Conservation (phyloP, 2,888 invertebrate species). For the Ornithoptera priamus region DNA sequence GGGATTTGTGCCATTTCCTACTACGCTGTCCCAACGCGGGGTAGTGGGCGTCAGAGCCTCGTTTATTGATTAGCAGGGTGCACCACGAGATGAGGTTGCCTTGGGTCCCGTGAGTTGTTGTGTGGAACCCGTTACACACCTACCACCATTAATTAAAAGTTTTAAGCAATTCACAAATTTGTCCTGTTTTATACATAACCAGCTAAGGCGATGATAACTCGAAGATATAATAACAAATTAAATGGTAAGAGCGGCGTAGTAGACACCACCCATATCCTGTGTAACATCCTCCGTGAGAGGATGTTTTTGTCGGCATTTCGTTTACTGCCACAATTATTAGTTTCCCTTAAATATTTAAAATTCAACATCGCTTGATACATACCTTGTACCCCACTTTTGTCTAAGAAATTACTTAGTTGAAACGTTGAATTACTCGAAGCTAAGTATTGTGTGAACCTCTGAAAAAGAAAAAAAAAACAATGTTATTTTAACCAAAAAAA, state of each 20-base stretch:
- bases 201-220: neutral
- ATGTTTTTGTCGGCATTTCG: conserved; percentile 11
- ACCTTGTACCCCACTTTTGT: conserved; percentile 99
- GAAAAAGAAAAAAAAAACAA: conserved; percentile 67
- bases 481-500: neutral
- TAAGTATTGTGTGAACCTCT: conserved; percentile 99
- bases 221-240: neutral
- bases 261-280: conserved; percentile 5
- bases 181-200: too few relatives aligned
- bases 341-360: conserved; percentile 2
- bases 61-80: too few relatives aligned
- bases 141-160: too few relatives aligned
- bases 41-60: too few relatives aligned
- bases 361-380: conserved; percentile 56
- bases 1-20: too few relatives aligned
- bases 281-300: conserved; percentile 14
- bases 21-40: too few relatives aligned
- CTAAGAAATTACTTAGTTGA: conserved; percentile 98
- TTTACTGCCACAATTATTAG: conserved; percentile 2
- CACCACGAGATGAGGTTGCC: too few relatives aligned
- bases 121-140: too few relatives aligned
- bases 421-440: conserved; percentile 99
- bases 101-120: too few relatives aligned
- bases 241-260: conserved; percentile 2
- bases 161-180: too few relatives aligned